Percentiles rank a stretch among this genome's conserved stretches.
Evolutionary conservation across 1,140 invertebrate genomes (phyloP).

Genomic region (Stratiolaelaps scimitus): DNA sequence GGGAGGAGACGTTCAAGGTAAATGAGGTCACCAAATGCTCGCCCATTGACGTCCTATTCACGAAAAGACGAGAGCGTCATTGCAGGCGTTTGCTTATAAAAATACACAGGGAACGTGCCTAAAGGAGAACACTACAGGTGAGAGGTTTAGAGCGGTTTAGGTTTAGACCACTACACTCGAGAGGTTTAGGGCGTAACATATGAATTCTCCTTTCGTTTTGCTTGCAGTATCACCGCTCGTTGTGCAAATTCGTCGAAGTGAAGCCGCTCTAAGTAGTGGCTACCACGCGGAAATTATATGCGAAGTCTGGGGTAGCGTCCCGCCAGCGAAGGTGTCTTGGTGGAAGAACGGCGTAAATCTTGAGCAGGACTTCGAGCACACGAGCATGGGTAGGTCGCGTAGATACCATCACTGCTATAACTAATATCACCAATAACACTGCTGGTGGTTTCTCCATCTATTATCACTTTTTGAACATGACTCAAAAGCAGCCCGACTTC

Average conservation of each 20-base stretch:
- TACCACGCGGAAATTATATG: conserved; percentile 25
- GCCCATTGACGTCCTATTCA: no score
- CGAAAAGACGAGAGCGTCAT: no score
- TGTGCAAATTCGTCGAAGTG: conserved; percentile 25
- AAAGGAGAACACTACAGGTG: no score
- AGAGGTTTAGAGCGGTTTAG: no score
- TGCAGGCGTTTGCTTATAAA: no score
- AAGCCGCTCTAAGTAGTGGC: conserved; percentile 16
- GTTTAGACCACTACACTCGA: no score
- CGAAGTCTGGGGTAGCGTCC: conserved; percentile 19
- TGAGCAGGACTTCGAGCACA: conserved; percentile 27
- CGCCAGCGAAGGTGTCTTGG: conserved; percentile 21
- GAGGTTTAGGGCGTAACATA: no score
- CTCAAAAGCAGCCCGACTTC: no score
- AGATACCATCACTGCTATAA: conserved; percentile 2
- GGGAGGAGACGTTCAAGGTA: background rate
- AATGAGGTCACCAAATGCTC: no score
- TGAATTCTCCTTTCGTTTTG: background rate
- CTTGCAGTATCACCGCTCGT: conserved; percentile 11
- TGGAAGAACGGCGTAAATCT: conserved; percentile 23
- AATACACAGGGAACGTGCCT: no score
- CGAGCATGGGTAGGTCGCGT: conserved; percentile 11
- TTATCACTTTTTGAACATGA: no score
- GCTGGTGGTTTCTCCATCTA: no score
- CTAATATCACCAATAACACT: background rate